These are phyloP conservation scores for Puffinus mauretanicus DNA, from an alignment of 2,113 vertebrate species.

Conservation along the genomic window DNA sequence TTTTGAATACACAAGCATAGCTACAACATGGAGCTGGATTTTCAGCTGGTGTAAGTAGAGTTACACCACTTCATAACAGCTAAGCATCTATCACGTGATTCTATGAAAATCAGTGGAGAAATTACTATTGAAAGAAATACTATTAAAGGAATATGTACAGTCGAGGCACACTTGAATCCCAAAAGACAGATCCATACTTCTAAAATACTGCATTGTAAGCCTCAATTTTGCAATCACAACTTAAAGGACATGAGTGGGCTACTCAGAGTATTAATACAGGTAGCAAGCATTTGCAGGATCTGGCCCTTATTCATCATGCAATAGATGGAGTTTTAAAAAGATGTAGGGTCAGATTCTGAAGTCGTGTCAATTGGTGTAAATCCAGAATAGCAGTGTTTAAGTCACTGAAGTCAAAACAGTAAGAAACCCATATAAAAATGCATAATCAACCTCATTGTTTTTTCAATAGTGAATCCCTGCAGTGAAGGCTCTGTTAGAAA, in stretches of 20 bases:
- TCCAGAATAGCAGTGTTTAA: background rate
- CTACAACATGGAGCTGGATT: background rate
- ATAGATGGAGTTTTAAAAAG: background rate
- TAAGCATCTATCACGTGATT: background rate
- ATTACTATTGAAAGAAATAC: background rate
- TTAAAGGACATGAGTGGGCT: slow-evolving; percentile 17
- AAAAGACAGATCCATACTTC: background rate
- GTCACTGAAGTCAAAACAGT: background rate
- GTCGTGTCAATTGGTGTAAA: background rate
- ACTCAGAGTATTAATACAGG: background rate
- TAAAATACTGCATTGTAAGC: background rate
- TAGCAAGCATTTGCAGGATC: background rate
- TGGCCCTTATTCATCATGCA: background rate
- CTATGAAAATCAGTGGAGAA: background rate
- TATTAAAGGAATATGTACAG: background rate
- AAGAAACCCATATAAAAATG: background rate
- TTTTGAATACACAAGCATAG: background rate
- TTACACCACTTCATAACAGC: background rate
- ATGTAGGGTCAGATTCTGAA: background rate
- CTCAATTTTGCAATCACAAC: background rate
- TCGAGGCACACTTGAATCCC: background rate
- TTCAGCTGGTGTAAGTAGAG: background rate
- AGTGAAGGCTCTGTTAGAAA: slow-evolving; percentile 18
- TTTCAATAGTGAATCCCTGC: slow-evolving; percentile 11
- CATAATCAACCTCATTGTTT: background rate